Conservation (phyloP, 1,140 invertebrate genomes). For the Pseudomyrmex gracilis region DNA sequence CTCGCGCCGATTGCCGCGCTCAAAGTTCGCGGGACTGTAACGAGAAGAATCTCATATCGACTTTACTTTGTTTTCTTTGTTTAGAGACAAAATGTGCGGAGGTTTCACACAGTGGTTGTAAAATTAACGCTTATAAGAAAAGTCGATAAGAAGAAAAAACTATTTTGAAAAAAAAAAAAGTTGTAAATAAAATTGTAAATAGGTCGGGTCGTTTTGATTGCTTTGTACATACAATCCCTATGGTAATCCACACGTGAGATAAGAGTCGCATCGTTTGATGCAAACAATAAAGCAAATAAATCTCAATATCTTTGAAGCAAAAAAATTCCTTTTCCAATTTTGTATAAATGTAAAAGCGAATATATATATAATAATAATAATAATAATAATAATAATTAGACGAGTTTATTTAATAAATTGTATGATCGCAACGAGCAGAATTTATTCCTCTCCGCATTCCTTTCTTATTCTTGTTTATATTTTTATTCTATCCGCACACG, state of each 20-base stretch:
- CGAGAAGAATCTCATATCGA: neutral
- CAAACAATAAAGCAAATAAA: constrained; percentile 31
- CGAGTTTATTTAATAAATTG: constrained; percentile 79
- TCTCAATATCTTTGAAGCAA: neutral
- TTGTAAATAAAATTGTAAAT: constrained; percentile 66
- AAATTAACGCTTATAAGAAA: constrained; percentile 21
- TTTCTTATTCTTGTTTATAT: neutral
- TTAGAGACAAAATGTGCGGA: neutral
- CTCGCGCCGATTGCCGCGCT: neutral
- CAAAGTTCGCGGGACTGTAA: neutral
- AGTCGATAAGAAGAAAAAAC: neutral
- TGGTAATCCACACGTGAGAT: neutral
- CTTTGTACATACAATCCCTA: constrained; percentile 63
- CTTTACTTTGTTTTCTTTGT: neutral
- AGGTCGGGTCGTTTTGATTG: constrained; percentile 35
- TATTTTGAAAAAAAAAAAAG: neutral
- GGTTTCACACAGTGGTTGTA: neutral
- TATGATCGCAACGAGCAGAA: constrained; percentile 51
- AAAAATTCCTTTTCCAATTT: constrained; percentile 73
- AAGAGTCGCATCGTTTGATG: neutral
- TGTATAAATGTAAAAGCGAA: constrained; percentile 83
- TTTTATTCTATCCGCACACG: no score
- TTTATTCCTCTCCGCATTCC: constrained; percentile 45
- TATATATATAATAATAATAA: no score
- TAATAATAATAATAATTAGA: constrained; percentile 65